Percentiles rank a stretch among this genome's conserved stretches.
Evolutionary conservation across 2,888 invertebrate genomes (phyloP).

Genomic region (Euclidia mi): DNA sequence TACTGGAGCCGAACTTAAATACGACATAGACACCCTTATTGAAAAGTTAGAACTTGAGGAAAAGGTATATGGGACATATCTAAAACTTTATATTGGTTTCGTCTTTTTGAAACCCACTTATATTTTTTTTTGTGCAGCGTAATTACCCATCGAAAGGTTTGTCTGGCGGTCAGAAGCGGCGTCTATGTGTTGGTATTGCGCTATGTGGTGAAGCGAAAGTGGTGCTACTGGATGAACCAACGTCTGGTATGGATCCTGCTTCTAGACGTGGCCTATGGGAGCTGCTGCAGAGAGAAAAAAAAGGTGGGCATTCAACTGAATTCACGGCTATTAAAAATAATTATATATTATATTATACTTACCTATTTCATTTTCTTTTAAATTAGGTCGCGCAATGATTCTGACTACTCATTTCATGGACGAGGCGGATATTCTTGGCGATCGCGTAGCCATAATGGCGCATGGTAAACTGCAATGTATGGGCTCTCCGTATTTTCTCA

Average conservation of each 20-base stretch:
- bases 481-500: slow-evolving; percentile 95
- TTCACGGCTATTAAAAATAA: too few species aligned
- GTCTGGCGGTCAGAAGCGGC: slow-evolving; percentile 95
- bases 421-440: slow-evolving; percentile 96
- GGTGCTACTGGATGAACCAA: slow-evolving; percentile 94
- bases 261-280: slow-evolving; percentile 96
- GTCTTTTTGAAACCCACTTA: too few species aligned
- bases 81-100: too few species aligned
- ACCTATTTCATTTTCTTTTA: too few species aligned
- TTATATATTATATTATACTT: too few species aligned
- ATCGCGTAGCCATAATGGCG: slow-evolving; percentile 96
- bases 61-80: slow-evolving; percentile 90
- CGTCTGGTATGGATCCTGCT: slow-evolving; percentile 96
- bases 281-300: slow-evolving; percentile 92
- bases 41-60: slow-evolving; percentile 91
- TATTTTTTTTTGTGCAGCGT: slow-evolving; percentile 62
- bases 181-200: slow-evolving; percentile 94
- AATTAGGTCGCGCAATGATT: slow-evolving; percentile 92
- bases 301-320: too few species aligned
- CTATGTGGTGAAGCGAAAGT: slow-evolving; percentile 94
- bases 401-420: slow-evolving; percentile 97
- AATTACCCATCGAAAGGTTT: slow-evolving; percentile 89
- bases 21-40: slow-evolving; percentile 92
- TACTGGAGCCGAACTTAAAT: slow-evolving; percentile 82
- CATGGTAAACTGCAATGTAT: slow-evolving; percentile 94